These are phyloP conservation scores for Heliothis virescens DNA, from an alignment of 1,140 invertebrate genomes.

Conservation along the genomic window DNA sequence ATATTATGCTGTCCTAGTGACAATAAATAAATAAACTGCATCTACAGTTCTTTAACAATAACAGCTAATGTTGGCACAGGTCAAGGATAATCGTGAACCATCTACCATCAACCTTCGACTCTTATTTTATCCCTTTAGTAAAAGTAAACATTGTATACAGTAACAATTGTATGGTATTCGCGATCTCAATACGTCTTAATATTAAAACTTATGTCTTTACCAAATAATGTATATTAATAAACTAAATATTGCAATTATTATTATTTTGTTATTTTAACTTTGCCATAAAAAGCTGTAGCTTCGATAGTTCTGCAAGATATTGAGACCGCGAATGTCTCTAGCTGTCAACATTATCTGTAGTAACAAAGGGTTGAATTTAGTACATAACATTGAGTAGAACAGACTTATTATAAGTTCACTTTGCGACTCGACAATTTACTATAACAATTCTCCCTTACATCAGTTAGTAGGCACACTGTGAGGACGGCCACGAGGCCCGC, in stretches of 20 bases:
- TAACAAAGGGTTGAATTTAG: slow-evolving; percentile 41
- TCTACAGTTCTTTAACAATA: slow-evolving; percentile 25
- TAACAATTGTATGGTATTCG: slow-evolving; percentile 34
- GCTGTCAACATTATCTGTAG: slow-evolving; percentile 29
- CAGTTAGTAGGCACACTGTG: slow-evolving; percentile 67
- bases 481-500: slow-evolving; percentile 68
- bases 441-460: slow-evolving; percentile 52
- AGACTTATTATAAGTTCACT: slow-evolving; percentile 47
- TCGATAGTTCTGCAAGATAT: slow-evolving; percentile 5
- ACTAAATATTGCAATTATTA: slow-evolving; percentile 35
- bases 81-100: slow-evolving; percentile 19
- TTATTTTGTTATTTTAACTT: slow-evolving; percentile 10
- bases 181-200: slow-evolving; percentile 25
- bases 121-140: slow-evolving; percentile 25
- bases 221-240: slow-evolving; percentile 19
- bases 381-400: slow-evolving; percentile 55
- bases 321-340: slow-evolving; percentile 26
- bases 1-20: slow-evolving; percentile 42
- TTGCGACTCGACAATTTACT: slow-evolving; percentile 47
- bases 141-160: slow-evolving; percentile 27
- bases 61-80: slow-evolving; percentile 41
- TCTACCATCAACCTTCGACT: slow-evolving; percentile 9
- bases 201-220: slow-evolving; percentile 33
- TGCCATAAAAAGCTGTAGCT: slow-evolving; percentile 20
- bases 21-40: slow-evolving; percentile 38